phyloP scores from a whole-genome alignment of 92 coral and sea anemone species.

The Phenganax marumi region DNA sequence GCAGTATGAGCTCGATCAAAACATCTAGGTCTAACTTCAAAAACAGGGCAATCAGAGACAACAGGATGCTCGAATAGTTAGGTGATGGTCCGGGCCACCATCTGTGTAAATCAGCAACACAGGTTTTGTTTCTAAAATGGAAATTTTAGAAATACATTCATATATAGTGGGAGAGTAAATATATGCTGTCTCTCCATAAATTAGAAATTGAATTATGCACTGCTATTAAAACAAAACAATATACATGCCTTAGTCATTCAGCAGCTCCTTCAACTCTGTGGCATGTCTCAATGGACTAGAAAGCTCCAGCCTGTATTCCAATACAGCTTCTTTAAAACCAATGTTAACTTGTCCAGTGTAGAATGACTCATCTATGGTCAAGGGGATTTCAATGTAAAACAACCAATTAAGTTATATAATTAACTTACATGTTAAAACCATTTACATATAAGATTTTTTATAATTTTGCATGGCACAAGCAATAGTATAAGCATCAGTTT shows the following conservation, averaged over 20 bases:
- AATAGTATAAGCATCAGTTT: too few species aligned
- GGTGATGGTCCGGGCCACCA: slow-evolving; percentile 35
- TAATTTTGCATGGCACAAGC: neutral
- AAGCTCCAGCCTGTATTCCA: too few species aligned
- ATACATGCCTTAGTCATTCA: neutral
- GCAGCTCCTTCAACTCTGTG: neutral
- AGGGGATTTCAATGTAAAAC: neutral
- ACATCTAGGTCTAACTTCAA: slow-evolving; percentile 36
- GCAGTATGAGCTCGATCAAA: slow-evolving; percentile 31
- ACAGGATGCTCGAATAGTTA: slow-evolving; percentile 20
- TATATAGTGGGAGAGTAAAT: too few species aligned
- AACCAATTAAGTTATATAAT: neutral
- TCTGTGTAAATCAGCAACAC: slow-evolving; percentile 35
- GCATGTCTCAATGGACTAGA: slow-evolving; percentile 16
- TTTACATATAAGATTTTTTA: too few species aligned
- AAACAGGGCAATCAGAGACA: slow-evolving; percentile 30
- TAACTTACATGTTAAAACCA: too few species aligned
- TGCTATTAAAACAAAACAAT: neutral
- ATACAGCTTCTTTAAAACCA: slow-evolving; percentile 13
- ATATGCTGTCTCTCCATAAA: too few species aligned
- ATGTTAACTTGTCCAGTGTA: neutral
- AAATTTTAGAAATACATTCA: neutral
- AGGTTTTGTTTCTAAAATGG: slow-evolving; percentile 16
- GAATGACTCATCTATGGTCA: neutral
- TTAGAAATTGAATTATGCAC: neutral